phyloP scores from a whole-genome alignment of 1,140 invertebrate genomes.

The Homalodisca vitripennis region DNA sequence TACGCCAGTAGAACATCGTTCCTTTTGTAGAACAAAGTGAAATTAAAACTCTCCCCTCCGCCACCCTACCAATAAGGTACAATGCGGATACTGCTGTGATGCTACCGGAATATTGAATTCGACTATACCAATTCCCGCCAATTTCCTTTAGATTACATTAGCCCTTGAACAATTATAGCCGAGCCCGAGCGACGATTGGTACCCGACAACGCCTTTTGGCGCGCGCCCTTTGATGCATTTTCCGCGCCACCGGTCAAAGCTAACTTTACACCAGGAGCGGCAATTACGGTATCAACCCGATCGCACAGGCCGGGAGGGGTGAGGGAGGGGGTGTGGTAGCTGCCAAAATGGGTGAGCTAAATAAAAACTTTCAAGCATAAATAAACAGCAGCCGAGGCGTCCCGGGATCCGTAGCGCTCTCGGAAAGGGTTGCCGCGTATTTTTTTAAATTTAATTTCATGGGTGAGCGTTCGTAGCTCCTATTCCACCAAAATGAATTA shows the following conservation, averaged over 20 bases:
- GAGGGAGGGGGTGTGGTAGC: background rate
- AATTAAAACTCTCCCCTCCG: background rate
- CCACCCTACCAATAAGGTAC: background rate
- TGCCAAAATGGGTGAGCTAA: background rate
- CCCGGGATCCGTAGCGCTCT: background rate
- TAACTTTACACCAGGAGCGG: background rate
- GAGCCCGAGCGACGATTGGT: background rate
- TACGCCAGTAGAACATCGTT: background rate
- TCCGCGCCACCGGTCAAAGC: slow-evolving; percentile 6
- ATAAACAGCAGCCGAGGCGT: background rate
- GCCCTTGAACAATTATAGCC: background rate
- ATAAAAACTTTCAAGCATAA: background rate
- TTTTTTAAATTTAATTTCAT: slow-evolving; percentile 14
- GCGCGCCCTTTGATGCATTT: slow-evolving; percentile 6
- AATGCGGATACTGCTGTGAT: background rate
- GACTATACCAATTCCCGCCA: background rate
- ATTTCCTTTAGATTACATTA: slow-evolving; percentile 20
- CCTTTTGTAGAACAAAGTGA: background rate
- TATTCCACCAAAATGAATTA: slow-evolving; percentile 19
- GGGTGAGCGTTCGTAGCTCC: slow-evolving; percentile 6
- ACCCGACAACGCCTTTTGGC: background rate
- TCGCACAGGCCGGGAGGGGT: background rate
- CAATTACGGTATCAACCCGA: background rate
- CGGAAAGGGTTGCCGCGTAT: background rate
- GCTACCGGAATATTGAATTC: background rate